Base-by-base conservation (phyloP, 2,888 invertebrate genomes). In the Pachliopta kotzebuea region DNA sequence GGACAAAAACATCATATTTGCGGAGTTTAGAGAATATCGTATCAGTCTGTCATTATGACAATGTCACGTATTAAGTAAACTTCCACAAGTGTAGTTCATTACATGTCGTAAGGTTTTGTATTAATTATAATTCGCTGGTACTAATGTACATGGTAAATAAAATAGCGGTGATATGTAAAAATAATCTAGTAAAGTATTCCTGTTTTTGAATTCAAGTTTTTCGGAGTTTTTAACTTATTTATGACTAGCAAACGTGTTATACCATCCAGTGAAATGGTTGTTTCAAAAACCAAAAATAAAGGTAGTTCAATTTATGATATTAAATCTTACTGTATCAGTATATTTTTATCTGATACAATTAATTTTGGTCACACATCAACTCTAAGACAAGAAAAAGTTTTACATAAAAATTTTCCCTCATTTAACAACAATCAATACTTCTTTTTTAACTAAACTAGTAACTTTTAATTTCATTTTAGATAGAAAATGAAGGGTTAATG, bases 231-330 rank as follows among this genome's bases (percentile, higher is more conserved):
- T 58, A 31, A 60, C 26, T 59, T 56, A 61, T 67, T 69, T 73
- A 76, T 37, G 74, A 84, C 84, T 83, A 83, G 71, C 74, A 79
- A 69, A 69, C 75, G 72, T 63, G 76, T 67, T 66, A 64, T 63
- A 56, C 69, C 67, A 55, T 67, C 75, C 6, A 78, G 73, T 69
- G 80, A 84, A 70, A 89, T 88, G 88, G 87, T 87, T 37, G 76
- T 81, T 20, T 76, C 82, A 11, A 87, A 81, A 76, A 80, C 72
- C 71, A 85, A 82, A 81, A 81, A 74, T 60, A 84, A 82, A 81
- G 82, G 86, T 78, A 72, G 29, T 23, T 55, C n/a, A 11, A 58
- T 24, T 31, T 29, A 37, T 4, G 4, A 8, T 45, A n/a, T 45
- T 45, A 37, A 6, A n/a, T 45, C 37, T 37, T 37, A 2, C 11